phyloP scores from a whole-genome alignment of 2,113 vertebrate genomes.

The Chaetops frenatus region DNA sequence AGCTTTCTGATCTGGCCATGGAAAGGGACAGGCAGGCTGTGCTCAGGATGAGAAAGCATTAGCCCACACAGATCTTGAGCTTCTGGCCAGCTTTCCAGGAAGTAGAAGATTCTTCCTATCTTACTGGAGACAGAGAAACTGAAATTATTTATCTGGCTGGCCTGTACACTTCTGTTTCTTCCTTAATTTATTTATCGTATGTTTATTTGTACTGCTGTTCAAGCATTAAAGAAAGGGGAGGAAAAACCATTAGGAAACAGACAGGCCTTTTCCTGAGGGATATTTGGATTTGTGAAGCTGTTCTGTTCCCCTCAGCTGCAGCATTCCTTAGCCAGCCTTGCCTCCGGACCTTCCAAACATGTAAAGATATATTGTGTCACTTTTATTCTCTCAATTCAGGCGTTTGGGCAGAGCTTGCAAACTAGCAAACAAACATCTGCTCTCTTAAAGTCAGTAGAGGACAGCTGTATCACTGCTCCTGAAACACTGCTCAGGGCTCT shows the following conservation, averaged over 20 bases:
- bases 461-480: neutral
- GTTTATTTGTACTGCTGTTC: neutral
- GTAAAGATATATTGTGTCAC: neutral
- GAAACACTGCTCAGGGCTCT: neutral
- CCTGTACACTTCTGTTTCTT: constrained; percentile 1
- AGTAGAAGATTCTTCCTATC: neutral
- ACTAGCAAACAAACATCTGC: neutral
- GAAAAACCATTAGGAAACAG: neutral
- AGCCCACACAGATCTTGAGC: neutral
- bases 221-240: neutral
- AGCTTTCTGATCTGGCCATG: neutral
- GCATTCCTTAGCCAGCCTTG: neutral
- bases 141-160: neutral
- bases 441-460: neutral
- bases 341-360: neutral
- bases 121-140: constrained; percentile 4
- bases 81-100: neutral
- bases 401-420: neutral
- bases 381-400: neutral
- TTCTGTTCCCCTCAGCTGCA: neutral
- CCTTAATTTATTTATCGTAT: constrained; percentile 20
- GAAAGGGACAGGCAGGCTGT: neutral
- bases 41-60: neutral
- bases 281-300: neutral
- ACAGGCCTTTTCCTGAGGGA: neutral